These are phyloP conservation scores for Hanleya hanleyi DNA, from an alignment of 2,888 invertebrate genomes.

Conservation along the genomic window DNA sequence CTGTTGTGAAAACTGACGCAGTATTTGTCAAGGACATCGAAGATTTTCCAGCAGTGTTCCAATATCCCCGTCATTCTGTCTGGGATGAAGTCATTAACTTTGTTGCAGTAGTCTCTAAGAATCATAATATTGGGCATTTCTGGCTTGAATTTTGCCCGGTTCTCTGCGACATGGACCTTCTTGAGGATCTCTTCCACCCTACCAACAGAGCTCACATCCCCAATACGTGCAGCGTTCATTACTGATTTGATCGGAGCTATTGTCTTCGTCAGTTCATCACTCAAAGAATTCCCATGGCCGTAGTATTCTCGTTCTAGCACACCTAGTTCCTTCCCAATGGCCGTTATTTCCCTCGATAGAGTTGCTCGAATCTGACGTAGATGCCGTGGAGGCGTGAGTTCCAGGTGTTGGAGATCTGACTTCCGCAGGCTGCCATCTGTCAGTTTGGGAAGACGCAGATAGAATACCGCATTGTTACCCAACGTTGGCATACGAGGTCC, in stretches of 20 bases:
- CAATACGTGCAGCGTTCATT: conserved; percentile 50
- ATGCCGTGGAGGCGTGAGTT: conserved; percentile 47
- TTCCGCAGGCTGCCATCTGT: conserved; percentile 35
- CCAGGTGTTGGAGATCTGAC: conserved; percentile 37
- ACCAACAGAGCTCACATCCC: conserved; percentile 49
- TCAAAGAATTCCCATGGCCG: conserved; percentile 49
- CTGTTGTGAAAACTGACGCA: conserved; percentile 65
- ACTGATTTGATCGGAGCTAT: conserved; percentile 49
- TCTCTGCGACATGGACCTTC: conserved; percentile 44
- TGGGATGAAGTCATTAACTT: conserved; percentile 56
- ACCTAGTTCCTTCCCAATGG: conserved; percentile 43
- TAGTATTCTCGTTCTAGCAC: conserved; percentile 61
- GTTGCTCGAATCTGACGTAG: conserved; percentile 50
- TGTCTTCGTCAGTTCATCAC: conserved; percentile 53
- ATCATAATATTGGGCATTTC: conserved; percentile 47
- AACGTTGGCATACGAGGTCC: conserved; percentile 63
- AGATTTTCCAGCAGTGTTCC: conserved; percentile 46
- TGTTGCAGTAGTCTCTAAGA: conserved; percentile 56
- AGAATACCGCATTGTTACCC: conserved; percentile 50
- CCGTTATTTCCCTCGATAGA: conserved; percentile 46
- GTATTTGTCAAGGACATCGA: conserved; percentile 56
- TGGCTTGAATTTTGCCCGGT: conserved; percentile 47
- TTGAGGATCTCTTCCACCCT: conserved; percentile 55
- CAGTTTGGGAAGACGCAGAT: conserved; percentile 41
- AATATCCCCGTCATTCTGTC: conserved; percentile 47